These are phyloP conservation scores for Lycocorax pyrrhopterus DNA, from an alignment of 2,113 vertebrate genomes.

Conservation along the genomic window DNA sequence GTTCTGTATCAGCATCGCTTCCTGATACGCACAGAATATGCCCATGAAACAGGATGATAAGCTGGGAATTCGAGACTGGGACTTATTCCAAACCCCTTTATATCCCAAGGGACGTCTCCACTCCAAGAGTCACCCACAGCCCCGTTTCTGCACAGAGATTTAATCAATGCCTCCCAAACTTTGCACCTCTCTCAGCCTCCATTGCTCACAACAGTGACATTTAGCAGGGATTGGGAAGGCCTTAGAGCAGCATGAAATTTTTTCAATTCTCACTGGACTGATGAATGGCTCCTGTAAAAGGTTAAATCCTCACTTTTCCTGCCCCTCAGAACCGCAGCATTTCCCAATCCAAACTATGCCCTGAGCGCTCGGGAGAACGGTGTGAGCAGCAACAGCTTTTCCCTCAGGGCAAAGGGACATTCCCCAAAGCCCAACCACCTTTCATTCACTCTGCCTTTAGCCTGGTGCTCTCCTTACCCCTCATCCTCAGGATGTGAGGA, in stretches of 20 bases:
- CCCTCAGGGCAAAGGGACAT: neutral
- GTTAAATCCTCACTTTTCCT: slow-evolving; percentile 6
- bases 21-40: accelerated
- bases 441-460: neutral
- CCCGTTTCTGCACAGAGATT: neutral
- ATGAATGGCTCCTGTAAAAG: neutral
- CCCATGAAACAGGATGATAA: neutral
- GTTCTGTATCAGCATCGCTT: accelerated
- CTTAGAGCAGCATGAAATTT: neutral
- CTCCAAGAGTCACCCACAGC: neutral
- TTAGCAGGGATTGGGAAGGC: neutral
- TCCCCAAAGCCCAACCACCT: neutral
- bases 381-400: neutral
- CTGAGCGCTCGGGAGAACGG: neutral
- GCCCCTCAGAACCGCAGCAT: neutral
- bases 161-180: neutral
- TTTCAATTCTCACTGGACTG: neutral
- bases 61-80: neutral
- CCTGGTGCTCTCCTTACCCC: neutral
- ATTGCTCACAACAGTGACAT: neutral
- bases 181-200: neutral
- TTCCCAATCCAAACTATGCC: neutral
- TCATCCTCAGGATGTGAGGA: accelerated
- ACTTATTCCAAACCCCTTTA: neutral
- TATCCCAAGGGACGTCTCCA: neutral